A percentile compares a stretch with the other conserved stretches of the same genome.
Conservation (phyloP, 2,113 vertebrate genomes). For the Periophthalmodon schlosseri region DNA sequence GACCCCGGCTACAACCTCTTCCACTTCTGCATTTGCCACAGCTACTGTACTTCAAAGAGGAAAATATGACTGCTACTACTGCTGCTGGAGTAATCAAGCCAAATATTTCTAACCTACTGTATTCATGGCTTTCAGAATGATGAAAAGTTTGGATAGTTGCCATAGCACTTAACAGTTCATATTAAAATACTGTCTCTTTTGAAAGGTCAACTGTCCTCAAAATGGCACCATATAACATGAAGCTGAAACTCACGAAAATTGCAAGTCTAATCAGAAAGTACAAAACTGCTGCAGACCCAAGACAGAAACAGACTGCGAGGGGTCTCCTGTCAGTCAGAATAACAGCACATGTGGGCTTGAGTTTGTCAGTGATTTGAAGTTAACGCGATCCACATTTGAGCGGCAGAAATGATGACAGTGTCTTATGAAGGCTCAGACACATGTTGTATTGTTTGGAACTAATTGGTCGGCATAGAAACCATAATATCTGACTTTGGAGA, state of each 20-base stretch:
- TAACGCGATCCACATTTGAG: conserved; percentile 1
- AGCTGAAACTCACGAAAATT: background rate
- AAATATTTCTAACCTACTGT: background rate
- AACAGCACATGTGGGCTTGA: background rate
- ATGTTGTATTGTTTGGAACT: conserved; percentile 10
- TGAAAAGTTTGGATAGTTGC: too few relatives aligned
- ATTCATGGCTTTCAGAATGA: background rate
- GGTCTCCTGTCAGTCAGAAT: conserved; percentile 1
- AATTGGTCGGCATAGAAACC: conserved; percentile 8
- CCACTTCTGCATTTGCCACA: background rate
- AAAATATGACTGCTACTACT: background rate
- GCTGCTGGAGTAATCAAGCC: background rate
- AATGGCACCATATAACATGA: too few relatives aligned
- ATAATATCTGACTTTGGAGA: background rate
- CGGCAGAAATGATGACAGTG: conserved; percentile 9
- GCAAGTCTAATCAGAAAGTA: background rate
- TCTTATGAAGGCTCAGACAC: conserved; percentile 4
- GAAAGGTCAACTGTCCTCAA: too few relatives aligned
- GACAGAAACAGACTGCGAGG: background rate
- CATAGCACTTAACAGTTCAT: too few relatives aligned
- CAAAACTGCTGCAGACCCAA: background rate
- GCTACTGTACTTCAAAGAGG: background rate
- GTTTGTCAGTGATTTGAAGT: conserved; percentile 9
- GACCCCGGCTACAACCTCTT: background rate
- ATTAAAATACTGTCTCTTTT: too few relatives aligned